Evolutionary conservation across 2,888 invertebrate species (phyloP).

Genomic region (Ditula angustiorana): DNA sequence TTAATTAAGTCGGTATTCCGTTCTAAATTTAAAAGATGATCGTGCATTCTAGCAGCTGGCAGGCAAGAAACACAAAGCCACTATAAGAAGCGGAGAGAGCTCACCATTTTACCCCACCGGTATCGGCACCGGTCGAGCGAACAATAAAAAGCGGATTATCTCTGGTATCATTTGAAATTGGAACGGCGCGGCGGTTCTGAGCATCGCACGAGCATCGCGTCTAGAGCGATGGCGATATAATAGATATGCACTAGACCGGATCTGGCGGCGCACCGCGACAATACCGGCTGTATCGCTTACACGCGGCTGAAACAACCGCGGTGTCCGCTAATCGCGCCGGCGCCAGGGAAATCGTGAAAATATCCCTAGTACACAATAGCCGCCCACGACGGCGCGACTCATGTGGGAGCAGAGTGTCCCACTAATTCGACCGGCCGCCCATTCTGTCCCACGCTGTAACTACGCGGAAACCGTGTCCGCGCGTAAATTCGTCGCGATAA

Average conservation of each 20-base stretch:
- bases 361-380: conserved; percentile 57
- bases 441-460: conserved; percentile 64
- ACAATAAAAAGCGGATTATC: conserved; percentile 75
- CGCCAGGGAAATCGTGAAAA: conserved; percentile 76
- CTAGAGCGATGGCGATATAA: conserved; percentile 74
- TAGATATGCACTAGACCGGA: conserved; percentile 82
- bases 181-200: conserved; percentile 69
- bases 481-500: conserved; percentile 81
- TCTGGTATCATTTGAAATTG: conserved; percentile 73
- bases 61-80: conserved; percentile 46
- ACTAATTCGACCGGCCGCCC: conserved; percentile 72
- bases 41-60: conserved; percentile 45
- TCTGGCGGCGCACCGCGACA: conserved; percentile 71
- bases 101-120: conserved; percentile 49
- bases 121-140: conserved; percentile 48
- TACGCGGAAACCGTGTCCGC: conserved; percentile 81
- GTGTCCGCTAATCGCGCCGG: conserved; percentile 78
- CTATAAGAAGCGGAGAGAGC: conserved; percentile 54
- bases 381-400: conserved; percentile 25
- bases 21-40: conserved; percentile 16
- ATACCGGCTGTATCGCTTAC: conserved; percentile 79
- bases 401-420: conserved; percentile 50
- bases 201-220: conserved; percentile 69
- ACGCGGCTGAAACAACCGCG: conserved; percentile 74
- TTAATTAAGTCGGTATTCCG: neutral